Evolutionary conservation across 2,113 vertebrate species (phyloP).

Genomic region (Puntigrus tetrazona): DNA sequence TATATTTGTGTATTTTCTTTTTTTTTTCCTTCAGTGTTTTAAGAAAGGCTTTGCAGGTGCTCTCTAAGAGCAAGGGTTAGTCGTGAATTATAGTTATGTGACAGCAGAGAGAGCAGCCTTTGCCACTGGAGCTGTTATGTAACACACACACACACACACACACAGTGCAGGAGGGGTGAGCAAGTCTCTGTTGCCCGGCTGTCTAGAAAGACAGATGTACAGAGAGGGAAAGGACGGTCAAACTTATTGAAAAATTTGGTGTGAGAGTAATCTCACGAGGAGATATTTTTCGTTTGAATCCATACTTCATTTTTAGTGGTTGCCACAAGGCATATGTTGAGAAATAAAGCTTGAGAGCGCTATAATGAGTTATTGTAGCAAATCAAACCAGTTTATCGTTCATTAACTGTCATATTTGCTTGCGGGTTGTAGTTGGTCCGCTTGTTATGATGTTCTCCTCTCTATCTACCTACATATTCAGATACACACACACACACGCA

Average conservation of each 20-base stretch:
- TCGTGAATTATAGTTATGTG: constrained; percentile 38
- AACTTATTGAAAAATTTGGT: not conserved
- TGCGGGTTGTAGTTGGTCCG: not conserved
- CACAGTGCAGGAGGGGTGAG: constrained; percentile 31
- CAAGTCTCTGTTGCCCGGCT: constrained; percentile 15
- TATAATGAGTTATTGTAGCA: not conserved
- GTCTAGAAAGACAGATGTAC: not conserved
- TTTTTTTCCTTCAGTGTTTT: constrained; percentile 40
- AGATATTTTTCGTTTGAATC: not conserved
- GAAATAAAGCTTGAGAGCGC: not conserved
- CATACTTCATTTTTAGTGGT: not conserved
- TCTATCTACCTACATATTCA: constrained; percentile 6
- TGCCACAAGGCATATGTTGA: not conserved
- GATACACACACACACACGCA: constrained; percentile 21
- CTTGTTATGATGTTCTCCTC: constrained; percentile 6
- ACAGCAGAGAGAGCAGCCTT: constrained; percentile 57
- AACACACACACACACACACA: constrained; percentile 43
- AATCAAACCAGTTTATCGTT: constrained; percentile 17
- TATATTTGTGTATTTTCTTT: constrained; percentile 30
- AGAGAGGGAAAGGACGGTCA: not conserved
- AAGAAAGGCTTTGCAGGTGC: constrained; percentile 39
- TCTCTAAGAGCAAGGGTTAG: constrained; percentile 25
- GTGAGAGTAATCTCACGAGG: not conserved
- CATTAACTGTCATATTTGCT: constrained; percentile 8
- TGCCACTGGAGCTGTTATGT: constrained; percentile 64